Conservation (phyloP, 2,797 vertebrate species). For the Triplophysa bombifrons region DNA sequence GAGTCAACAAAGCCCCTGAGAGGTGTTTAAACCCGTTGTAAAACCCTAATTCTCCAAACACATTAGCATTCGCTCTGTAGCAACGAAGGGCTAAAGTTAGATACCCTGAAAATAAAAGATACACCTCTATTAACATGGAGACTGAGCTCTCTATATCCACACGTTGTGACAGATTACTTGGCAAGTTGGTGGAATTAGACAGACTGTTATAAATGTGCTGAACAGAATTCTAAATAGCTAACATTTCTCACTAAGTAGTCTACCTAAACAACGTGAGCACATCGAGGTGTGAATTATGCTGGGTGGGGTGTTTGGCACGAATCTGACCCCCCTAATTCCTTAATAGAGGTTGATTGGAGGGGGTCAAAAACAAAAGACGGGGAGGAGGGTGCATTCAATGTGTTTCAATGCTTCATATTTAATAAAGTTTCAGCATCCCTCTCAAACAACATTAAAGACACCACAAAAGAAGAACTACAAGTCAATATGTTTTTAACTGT, state of each 20-base stretch:
- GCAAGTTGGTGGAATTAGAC: slow-evolving; percentile 17
- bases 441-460: background rate
- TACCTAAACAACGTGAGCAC: background rate
- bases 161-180: slow-evolving; percentile 8
- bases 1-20: slow-evolving; percentile 27
- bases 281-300: background rate
- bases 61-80: slow-evolving; percentile 26
- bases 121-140: background rate
- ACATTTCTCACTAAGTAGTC: background rate
- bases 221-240: background rate
- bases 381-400: background rate
- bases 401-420: background rate
- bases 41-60: slow-evolving; percentile 25
- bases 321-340: background rate
- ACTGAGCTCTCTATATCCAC: slow-evolving; percentile 4
- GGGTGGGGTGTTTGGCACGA: background rate
- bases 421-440: too few relatives aligned
- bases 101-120: slow-evolving; percentile 29
- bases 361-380: background rate
- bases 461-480: background rate
- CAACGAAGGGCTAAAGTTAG: slow-evolving; percentile 19
- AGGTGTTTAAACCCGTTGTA: slow-evolving; percentile 37
- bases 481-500: background rate
- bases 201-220: slow-evolving; percentile 16
- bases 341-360: background rate